Evolutionary conservation across 2,797 vertebrate species (phyloP).

Genomic region (Apogon talboti): DNA sequence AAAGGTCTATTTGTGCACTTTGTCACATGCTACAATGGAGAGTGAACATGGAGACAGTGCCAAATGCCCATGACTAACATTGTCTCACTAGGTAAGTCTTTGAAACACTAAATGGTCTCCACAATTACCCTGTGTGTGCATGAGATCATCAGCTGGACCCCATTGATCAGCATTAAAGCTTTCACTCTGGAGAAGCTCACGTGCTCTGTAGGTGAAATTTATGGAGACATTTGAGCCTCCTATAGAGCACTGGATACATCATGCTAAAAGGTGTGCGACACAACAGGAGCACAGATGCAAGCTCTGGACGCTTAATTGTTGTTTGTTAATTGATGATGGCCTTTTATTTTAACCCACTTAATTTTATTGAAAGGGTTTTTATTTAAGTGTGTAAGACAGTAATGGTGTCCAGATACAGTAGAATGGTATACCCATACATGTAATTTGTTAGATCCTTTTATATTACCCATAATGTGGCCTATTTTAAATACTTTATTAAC

Average conservation of each 20-base stretch:
- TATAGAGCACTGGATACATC: conserved; percentile 70
- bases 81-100: conserved; percentile 40
- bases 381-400: conserved; percentile 4
- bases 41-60: conserved; percentile 1
- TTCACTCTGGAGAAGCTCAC: conserved; percentile 60
- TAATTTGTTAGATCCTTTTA: too few species aligned
- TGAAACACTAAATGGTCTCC: conserved; percentile 34
- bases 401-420: neutral
- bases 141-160: conserved; percentile 75
- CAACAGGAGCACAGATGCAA: conserved; percentile 36
- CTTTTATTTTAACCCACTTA: conserved; percentile 33
- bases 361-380: conserved; percentile 23
- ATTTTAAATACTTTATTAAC: too few species aligned
- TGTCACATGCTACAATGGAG: too few species aligned
- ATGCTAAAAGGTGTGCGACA: conserved; percentile 64
- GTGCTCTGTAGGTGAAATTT: conserved; percentile 65
- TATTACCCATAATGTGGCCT: too few species aligned
- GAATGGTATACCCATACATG: too few species aligned
- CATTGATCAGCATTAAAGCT: conserved; percentile 81
- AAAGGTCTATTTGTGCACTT: too few species aligned
- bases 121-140: conserved; percentile 45
- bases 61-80: conserved; percentile 30
- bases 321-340: conserved; percentile 62
- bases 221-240: conserved; percentile 75
- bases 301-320: conserved; percentile 58